phyloP scores from a whole-genome alignment of 2,113 vertebrate genomes.

The Ictalurus punctatus region DNA sequence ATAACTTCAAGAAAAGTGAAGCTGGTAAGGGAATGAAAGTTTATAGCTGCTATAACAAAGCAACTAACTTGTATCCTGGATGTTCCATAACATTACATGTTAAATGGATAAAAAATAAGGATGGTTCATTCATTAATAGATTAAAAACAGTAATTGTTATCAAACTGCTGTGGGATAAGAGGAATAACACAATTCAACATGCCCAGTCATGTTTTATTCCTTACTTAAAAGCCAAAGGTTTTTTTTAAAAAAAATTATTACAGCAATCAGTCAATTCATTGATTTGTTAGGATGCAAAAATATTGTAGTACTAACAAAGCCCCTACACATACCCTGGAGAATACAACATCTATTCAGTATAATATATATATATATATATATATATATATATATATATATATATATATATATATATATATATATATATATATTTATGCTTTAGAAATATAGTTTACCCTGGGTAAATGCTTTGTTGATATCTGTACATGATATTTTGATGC shows the following conservation, averaged over 20 bases:
- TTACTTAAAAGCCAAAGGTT: background rate
- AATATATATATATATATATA: background rate
- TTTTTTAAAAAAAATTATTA: background rate
- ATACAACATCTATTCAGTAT: background rate
- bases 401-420: no score
- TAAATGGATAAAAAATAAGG: background rate
- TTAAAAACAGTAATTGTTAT: background rate
- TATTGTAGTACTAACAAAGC: background rate
- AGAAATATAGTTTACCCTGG: background rate
- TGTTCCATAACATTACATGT: background rate
- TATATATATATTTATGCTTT: background rate
- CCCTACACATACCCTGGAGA: background rate
- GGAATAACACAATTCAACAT: background rate
- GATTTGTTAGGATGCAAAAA: background rate
- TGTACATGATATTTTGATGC: conserved; percentile 1
- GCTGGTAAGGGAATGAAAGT: background rate
- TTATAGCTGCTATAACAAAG: background rate
- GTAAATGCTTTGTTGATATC: conserved; percentile 9
- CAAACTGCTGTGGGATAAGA: background rate
- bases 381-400: no score
- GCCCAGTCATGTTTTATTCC: background rate
- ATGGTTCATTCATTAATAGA: background rate
- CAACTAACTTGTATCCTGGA: background rate
- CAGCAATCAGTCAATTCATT: background rate
- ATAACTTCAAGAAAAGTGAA: background rate